A percentile compares a stretch with the other conserved stretches of the same genome.
phyloP scores from a whole-genome alignment of 2,113 vertebrate genomes.

The Muntiacus muntjak region DNA sequence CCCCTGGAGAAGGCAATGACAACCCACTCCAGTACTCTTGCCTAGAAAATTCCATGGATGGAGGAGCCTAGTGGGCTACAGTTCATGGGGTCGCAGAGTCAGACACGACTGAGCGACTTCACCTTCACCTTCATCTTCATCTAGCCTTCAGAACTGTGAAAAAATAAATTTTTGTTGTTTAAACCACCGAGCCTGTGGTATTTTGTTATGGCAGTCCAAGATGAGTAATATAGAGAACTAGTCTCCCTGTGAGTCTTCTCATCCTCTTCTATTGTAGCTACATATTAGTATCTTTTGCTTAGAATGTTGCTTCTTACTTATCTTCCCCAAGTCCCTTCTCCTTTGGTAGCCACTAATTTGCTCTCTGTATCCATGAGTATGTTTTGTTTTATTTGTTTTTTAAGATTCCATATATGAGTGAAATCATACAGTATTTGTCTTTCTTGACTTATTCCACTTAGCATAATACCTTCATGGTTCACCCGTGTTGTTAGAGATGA shows the following conservation, averaged over 20 bases:
- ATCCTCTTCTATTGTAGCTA: background rate
- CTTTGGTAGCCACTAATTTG: background rate
- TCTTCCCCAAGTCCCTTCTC: background rate
- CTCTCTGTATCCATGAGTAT: background rate
- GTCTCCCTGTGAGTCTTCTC: background rate
- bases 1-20: too few species aligned
- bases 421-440: background rate
- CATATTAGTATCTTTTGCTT: background rate
- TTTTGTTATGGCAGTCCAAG: background rate
- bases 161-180: background rate
- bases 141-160: background rate
- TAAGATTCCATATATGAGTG: background rate
- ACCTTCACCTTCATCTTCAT: background rate
- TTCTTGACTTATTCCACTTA: background rate
- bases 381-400: background rate
- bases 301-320: background rate
- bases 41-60: too few species aligned
- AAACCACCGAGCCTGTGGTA: background rate
- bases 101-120: too few species aligned
- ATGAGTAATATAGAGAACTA: background rate
- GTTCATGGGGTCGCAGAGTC: too few species aligned
- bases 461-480: background rate
- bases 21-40: too few species aligned
- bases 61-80: too few species aligned
- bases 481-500: background rate